Base-by-base conservation (phyloP, 1,140 invertebrate genomes). In the Caerostris darwini region DNA sequence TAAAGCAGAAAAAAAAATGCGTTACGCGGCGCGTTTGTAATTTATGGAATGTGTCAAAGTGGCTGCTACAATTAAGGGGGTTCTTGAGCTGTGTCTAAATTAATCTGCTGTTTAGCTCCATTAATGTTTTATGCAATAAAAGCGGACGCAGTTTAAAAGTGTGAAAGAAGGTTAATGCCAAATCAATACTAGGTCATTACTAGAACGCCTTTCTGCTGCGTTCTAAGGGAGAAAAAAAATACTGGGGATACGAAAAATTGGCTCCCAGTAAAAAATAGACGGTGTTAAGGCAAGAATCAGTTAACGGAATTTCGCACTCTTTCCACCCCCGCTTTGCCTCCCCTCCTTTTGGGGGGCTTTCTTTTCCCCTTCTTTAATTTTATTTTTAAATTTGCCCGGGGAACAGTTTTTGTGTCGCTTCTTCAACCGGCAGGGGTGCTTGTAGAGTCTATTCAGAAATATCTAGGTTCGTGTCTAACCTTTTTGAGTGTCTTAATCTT, bases 91-190 rank as follows among this genome's bases (percentile, higher is more conserved):
- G 92, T 88, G 92, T 93, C 92, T 93, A 93, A 93, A 93, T 93
- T 93, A 93, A 93, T 93, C 92, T 93, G 92, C 92, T 93, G 92
- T 93, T 93, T 93, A 93, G 92, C 92, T 93, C 92, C 92, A 93
- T 93, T 93, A 93, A 93, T 93, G 92, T 93, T 93, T 93, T 93
- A 93, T 93, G 92, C 92, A 93, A 93, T 93, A 93, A 93, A 93
- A 88, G 85, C 61, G 85, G 92, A 82, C 85, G 67, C 92, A 93
- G 92, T 92, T 92, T 92, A 92, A 92, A 92, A 92, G 91, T 93
- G 92, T 93, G 92, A 93, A 93, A 93, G 92, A 88, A 58, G 92
- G 92, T 93, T 93, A 93, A 93, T 93, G 92, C 85, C 64, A 93
- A 93, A 93, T 93, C 92, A 88, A 93, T 93, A 93, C 92, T 88